A percentile compares a stretch with the other conserved stretches of the same genome.
phyloP scores from a whole-genome alignment of 2,888 invertebrate genomes.

The Drosophila robusta region DNA sequence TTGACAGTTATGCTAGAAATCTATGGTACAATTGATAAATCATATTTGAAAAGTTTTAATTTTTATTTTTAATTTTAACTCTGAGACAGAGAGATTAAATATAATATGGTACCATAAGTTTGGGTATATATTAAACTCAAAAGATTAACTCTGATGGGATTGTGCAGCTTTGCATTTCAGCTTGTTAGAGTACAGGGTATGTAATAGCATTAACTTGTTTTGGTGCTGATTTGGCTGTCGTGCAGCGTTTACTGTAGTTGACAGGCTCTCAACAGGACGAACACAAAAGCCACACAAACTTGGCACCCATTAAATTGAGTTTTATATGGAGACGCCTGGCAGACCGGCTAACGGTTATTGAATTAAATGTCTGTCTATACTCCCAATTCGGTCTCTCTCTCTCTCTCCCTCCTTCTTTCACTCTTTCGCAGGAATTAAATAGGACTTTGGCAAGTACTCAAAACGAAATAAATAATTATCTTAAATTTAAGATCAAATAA shows the following conservation, averaged over 20 bases:
- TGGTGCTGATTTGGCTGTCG: constrained; percentile 10
- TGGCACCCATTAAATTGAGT: constrained; percentile 75
- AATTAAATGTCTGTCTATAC: constrained; percentile 55
- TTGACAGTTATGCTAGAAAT: background rate
- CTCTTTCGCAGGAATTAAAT: background rate
- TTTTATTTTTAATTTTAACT: too few species aligned
- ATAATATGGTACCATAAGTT: too few species aligned
- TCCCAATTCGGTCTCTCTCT: background rate
- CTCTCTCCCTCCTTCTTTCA: background rate
- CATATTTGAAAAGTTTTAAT: too few species aligned
- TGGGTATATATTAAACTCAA: too few species aligned
- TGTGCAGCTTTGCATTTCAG: background rate
- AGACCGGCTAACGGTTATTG: constrained; percentile 61
- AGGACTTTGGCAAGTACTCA: background rate
- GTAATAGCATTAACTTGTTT: background rate
- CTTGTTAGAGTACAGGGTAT: constrained; percentile 27
- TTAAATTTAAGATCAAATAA: too few species aligned
- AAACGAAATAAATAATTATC: background rate
- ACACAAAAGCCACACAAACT: constrained; percentile 58
- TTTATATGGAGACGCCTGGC: constrained; percentile 66
- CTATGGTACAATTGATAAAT: too few species aligned
- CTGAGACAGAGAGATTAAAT: too few species aligned
- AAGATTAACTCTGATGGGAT: too few species aligned
- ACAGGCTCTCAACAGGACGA: constrained; percentile 59
- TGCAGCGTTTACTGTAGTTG: constrained; percentile 56